These are phyloP conservation scores for Pagrus major DNA, from an alignment of 2,113 vertebrate genomes.

Conservation along the genomic window DNA sequence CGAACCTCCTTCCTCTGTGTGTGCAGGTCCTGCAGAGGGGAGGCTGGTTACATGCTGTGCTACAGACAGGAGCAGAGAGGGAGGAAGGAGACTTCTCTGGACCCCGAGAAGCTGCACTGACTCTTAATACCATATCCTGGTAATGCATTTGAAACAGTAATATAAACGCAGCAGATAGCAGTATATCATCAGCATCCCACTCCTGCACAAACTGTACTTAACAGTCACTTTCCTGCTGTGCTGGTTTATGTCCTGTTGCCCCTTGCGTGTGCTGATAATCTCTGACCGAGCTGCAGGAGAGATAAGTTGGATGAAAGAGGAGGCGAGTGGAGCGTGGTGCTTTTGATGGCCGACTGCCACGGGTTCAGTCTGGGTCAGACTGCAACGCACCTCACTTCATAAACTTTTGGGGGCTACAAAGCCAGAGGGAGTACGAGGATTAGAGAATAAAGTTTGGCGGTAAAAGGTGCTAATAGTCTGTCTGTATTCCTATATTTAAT, in stretches of 20 bases:
- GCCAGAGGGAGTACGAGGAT: slow-evolving; percentile 27
- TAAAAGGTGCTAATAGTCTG: slow-evolving; percentile 34
- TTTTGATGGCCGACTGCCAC: slow-evolving; percentile 63
- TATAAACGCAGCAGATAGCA: slow-evolving; percentile 26
- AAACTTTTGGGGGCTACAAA: slow-evolving; percentile 41
- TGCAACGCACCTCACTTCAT: slow-evolving; percentile 46
- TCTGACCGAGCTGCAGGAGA: slow-evolving; percentile 50
- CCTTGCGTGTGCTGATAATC: slow-evolving; percentile 53
- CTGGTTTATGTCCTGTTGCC: slow-evolving; percentile 35
- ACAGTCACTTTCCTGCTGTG: slow-evolving; percentile 38
- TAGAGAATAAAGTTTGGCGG: slow-evolving; percentile 54
- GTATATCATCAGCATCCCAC: slow-evolving; percentile 34
- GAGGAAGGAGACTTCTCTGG: neutral
- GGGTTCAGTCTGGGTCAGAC: slow-evolving; percentile 49
- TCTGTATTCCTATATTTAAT: slow-evolving; percentile 45
- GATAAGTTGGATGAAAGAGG: slow-evolving; percentile 61
- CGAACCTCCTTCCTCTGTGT: slow-evolving; percentile 38
- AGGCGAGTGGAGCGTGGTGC: slow-evolving; percentile 5
- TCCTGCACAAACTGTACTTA: slow-evolving; percentile 5
- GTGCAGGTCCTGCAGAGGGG: slow-evolving; percentile 29
- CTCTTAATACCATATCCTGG: slow-evolving; percentile 27
- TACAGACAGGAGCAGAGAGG: slow-evolving; percentile 5
- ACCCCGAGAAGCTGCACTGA: slow-evolving; percentile 12
- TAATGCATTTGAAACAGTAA: slow-evolving; percentile 36
- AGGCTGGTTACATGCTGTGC: slow-evolving; percentile 13